Base-by-base conservation (phyloP, 2,888 invertebrate genomes). In the Temnothorax ravouxi region DNA sequence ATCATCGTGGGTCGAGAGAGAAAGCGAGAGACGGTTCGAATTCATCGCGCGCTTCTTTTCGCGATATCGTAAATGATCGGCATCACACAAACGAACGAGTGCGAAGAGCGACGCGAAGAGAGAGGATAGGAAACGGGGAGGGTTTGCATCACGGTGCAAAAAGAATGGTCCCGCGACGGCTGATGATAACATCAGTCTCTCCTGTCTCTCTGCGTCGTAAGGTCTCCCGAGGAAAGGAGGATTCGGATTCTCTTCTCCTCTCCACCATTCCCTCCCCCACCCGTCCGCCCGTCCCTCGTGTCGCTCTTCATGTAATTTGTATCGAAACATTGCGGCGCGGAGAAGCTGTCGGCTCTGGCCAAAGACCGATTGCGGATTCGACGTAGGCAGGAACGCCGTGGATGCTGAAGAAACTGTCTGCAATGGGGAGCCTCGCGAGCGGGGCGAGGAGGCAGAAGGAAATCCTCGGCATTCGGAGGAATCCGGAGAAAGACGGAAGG, bases 251-350 rank as follows among this genome's bases (percentile, higher is more conserved):
- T 64, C 47, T 83, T 66, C 64, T 21, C 2, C 56, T 11, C 6
- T 11, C 54, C 77, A 61, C 88, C 86, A 84, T 76, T 76, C 25
- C 62, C 69, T 21, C 41, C 13, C 38, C 83, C 80, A 80, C 84
- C 62, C 80, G 29, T 29, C 83, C 80, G 76, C 84, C 62, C 80
- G 29, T 29, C 29, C 29, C 29, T 66, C 88, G 89, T 91, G 90
- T 93, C 93, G 90, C 91, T 91, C 93, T 92, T 93, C 93, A 87
- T 94, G 94, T 94, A 94, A 94, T 94, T 94, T 94, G 94, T 94
- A 94, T 94, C 94, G 93, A 91, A 93, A 93, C 93, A 93, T 93
- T 93, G 88, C 90, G 88, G 89, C 88, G 86, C 88, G 91, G 89
- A 91, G 91, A 88, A 90, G 85, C 91, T 90, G 92, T 92, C 93